Evolutionary conservation across 1,140 invertebrate genomes (phyloP).

Genomic region (Apis dorsata): DNA sequence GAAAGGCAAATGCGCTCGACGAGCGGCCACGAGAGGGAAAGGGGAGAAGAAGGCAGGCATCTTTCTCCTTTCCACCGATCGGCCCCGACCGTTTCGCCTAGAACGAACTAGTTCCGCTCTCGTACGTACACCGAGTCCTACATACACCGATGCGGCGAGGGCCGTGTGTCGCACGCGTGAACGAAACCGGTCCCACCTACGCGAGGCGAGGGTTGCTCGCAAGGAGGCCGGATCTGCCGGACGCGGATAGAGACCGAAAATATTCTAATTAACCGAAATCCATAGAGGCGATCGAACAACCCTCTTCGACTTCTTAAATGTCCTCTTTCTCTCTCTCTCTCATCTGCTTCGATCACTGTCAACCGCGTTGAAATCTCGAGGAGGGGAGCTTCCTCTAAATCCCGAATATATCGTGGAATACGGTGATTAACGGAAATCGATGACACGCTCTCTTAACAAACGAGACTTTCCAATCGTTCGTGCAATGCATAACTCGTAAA

Average conservation of each 20-base stretch:
- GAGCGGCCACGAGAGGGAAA: conserved; percentile 39
- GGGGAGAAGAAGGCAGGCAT: conserved; percentile 26
- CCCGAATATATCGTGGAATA: background rate
- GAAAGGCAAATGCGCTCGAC: conserved; percentile 52
- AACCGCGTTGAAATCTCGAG: background rate
- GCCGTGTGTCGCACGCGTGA: conserved; percentile 55
- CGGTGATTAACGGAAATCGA: conserved; percentile 14
- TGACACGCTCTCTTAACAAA: background rate
- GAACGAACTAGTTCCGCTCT: conserved; percentile 59
- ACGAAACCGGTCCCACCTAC: conserved; percentile 66
- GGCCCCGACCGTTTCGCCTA: conserved; percentile 7
- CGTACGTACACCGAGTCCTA: conserved; percentile 20
- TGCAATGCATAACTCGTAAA: too few relatives aligned
- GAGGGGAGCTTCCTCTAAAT: too few relatives aligned
- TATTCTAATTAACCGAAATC: conserved; percentile 54
- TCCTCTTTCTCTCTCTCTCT: background rate
- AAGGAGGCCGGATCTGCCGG: conserved; percentile 20
- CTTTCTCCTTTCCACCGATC: conserved; percentile 37
- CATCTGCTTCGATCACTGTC: too few relatives aligned
- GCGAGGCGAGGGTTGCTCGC: conserved; percentile 31
- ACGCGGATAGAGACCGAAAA: conserved; percentile 55
- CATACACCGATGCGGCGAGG: background rate
- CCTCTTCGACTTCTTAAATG: too few relatives aligned
- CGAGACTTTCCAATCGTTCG: background rate
- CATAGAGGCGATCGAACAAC: too few relatives aligned